A percentile compares a stretch with the other conserved stretches of the same genome.
Conservation (phyloP, 2,888 invertebrate genomes). For the Melanchra persicariae region DNA sequence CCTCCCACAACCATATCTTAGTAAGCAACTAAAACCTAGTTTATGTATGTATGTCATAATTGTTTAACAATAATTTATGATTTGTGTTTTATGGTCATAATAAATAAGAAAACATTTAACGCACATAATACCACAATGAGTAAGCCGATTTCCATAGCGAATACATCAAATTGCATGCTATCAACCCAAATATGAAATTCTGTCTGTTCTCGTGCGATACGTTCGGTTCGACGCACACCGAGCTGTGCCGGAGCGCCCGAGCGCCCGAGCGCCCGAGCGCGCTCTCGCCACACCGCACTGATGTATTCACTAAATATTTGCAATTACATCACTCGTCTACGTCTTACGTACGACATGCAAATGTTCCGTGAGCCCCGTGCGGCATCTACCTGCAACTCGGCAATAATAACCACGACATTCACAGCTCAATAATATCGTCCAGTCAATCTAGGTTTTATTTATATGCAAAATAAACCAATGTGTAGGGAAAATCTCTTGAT, state of each 20-base stretch:
- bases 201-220: conserved; percentile 8
- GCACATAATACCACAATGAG: background rate
- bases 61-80: background rate
- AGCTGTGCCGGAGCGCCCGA: too few species aligned
- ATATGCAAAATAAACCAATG: too few species aligned
- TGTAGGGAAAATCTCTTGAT: too few species aligned
- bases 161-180: conserved; percentile 25
- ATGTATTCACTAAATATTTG: background rate
- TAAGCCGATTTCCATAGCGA: background rate
- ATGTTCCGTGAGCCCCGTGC: background rate
- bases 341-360: background rate
- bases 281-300: background rate
- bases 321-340: conserved; percentile 4
- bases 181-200: conserved; percentile 16
- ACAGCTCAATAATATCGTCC: too few species aligned
- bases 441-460: too few species aligned
- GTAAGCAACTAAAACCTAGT: too few species aligned
- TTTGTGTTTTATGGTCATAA: background rate
- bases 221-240: background rate
- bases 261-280: too few species aligned
- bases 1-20: too few species aligned
- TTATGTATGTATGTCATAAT: too few species aligned
- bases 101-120: background rate
- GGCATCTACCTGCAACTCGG: background rate
- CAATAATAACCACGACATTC: conserved; percentile 10